Percentiles rank a stretch among this genome's conserved stretches.
phyloP scores from a whole-genome alignment of 64 coral and sea anemone species.

The Anthopleura sola region DNA sequence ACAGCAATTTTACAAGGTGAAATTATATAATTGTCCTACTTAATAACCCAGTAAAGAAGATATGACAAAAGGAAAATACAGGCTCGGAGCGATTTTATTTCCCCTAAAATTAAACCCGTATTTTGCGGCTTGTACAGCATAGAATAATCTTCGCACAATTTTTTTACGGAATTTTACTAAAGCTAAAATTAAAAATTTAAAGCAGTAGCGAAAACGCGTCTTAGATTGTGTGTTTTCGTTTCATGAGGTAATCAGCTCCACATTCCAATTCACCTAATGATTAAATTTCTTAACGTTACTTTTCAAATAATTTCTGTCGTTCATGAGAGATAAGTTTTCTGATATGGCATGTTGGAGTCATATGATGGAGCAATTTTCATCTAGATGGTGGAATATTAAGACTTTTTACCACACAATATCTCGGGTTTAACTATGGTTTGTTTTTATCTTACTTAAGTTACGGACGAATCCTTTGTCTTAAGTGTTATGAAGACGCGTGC shows the following conservation, averaged over 20 bases:
- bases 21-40: conserved; percentile 49
- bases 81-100: not conserved
- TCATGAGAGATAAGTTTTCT: not conserved
- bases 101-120: too few species aligned
- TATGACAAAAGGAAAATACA: not conserved
- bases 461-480: not conserved
- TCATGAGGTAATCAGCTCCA: conserved; percentile 53
- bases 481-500: not conserved
- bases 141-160: not conserved
- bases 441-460: not conserved
- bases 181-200: conserved; percentile 86
- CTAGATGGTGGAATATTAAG: not conserved
- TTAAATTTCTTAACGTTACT: conserved; percentile 28
- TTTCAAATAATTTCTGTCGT: conserved; percentile 23
- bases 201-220: conserved; percentile 5
- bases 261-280: conserved; percentile 23
- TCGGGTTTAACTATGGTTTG: not conserved
- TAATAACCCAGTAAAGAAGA: not conserved
- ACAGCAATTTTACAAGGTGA: conserved; percentile 15
- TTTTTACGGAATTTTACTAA: conserved; percentile 94
- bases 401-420: not conserved
- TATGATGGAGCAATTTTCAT: not conserved
- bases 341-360: not conserved
- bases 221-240: conserved; percentile 68
- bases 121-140: not conserved